Conservation (phyloP, 2,113 vertebrate genomes). For the Mustelus asterias region DNA sequence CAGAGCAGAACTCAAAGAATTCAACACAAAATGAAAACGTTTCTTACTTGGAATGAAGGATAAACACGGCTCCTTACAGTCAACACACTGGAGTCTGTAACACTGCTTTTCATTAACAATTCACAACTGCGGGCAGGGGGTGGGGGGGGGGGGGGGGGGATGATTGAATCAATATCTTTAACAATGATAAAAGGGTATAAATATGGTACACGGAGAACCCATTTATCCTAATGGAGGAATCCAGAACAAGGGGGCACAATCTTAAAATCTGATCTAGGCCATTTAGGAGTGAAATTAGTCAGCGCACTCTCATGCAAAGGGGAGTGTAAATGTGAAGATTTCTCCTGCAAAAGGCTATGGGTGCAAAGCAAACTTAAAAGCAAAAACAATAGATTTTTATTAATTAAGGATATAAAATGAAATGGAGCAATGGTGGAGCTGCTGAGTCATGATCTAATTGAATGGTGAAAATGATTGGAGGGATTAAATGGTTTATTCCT, state of each 20-base stretch:
- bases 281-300: background rate
- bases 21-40: background rate
- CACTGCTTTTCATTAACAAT: background rate
- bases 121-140: background rate
- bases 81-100: background rate
- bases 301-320: background rate
- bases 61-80: background rate
- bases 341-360: background rate
- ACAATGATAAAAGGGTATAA: background rate
- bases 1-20: conserved; percentile 1
- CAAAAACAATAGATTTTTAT: background rate
- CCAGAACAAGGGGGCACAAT: background rate
- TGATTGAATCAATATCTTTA: background rate
- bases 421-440: background rate
- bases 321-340: background rate
- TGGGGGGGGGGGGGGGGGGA: too few species aligned
- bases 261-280: background rate
- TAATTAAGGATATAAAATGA: background rate
- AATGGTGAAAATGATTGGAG: background rate
- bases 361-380: background rate
- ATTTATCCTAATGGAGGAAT: background rate
- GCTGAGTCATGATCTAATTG: background rate
- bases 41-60: background rate
- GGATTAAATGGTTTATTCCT: background rate
- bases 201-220: background rate